A percentile compares a stretch with the other conserved stretches of the same genome.
These are phyloP conservation scores for Drosophila melanosoma DNA, from an alignment of 2,888 invertebrate genomes.

Conservation along the genomic window DNA sequence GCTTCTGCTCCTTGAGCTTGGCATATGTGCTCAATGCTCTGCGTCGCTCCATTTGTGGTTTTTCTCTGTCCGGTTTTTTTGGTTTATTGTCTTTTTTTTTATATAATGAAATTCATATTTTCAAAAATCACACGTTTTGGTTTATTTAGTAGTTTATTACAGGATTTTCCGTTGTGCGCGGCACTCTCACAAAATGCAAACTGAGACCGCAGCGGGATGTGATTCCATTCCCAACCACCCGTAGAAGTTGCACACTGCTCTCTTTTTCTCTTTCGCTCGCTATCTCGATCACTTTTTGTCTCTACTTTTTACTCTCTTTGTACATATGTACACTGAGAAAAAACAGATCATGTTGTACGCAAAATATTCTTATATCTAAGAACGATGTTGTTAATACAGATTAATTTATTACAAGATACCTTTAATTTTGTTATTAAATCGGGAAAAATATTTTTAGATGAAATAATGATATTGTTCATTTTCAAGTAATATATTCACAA, in stretches of 20 bases:
- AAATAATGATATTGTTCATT: not conserved
- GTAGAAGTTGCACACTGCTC: not conserved
- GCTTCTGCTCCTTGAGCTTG: slow-evolving; percentile 66
- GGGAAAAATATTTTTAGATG: not conserved
- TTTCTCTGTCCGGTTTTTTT: slow-evolving; percentile 15
- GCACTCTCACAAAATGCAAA: slow-evolving; percentile 50
- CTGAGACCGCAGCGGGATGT: slow-evolving; percentile 53
- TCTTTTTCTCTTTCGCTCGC: not conserved
- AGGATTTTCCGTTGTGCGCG: slow-evolving; percentile 60
- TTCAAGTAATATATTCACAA: not conserved
- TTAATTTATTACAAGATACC: no score
- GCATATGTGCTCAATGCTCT: slow-evolving; percentile 72
- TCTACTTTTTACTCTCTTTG: not conserved
- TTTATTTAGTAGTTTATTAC: slow-evolving; percentile 25
- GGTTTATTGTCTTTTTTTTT: slow-evolving; percentile 3
- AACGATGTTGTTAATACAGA: not conserved
- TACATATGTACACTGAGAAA: not conserved
- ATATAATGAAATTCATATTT: slow-evolving; percentile 1
- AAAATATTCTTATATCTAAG: not conserved
- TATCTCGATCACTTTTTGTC: not conserved
- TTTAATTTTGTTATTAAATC: no score
- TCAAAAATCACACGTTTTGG: not conserved
- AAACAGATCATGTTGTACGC: not conserved
- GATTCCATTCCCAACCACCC: slow-evolving; percentile 54
- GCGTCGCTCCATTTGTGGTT: slow-evolving; percentile 76